Evolutionary conservation across 2,888 invertebrate species (phyloP).

Genomic region (Lysandra coridon): DNA sequence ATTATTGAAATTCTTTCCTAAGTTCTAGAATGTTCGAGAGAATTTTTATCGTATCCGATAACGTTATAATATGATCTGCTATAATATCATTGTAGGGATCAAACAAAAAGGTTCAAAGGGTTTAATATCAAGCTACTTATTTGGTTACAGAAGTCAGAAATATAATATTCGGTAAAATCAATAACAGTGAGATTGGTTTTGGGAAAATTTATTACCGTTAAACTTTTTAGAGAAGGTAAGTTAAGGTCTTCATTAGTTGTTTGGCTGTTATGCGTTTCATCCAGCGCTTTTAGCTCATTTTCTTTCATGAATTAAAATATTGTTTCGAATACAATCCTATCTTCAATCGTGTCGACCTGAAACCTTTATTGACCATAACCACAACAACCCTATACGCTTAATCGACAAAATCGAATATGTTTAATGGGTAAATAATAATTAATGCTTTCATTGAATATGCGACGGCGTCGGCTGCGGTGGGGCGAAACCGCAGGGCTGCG

Average conservation of each 20-base stretch:
- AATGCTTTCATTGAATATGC: constrained; percentile 22
- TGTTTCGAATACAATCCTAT: neutral
- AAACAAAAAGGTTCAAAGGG: neutral
- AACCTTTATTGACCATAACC: constrained; percentile 16
- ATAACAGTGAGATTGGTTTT: no score
- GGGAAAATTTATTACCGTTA: no score
- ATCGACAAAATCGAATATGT: constrained; percentile 24
- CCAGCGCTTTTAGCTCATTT: no score
- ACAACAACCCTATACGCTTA: constrained; percentile 20
- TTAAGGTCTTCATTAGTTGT: no score
- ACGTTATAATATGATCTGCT: neutral
- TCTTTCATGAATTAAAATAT: no score
- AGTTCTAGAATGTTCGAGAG: constrained; percentile 22
- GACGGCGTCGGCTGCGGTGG: constrained; percentile 33
- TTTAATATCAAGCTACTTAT: constrained; percentile 2
- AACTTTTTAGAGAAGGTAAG: no score
- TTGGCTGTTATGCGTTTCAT: no score
- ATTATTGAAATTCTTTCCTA: constrained; percentile 53
- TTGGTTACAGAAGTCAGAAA: no score
- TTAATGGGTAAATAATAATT: constrained; percentile 27
- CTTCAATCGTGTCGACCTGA: neutral
- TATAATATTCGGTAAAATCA: no score
- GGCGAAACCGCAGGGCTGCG: constrained; percentile 37
- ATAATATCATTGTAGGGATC: neutral
- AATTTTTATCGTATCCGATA: constrained; percentile 5